phyloP scores from a whole-genome alignment of 2,113 vertebrate species.

The Gobio gobio region DNA sequence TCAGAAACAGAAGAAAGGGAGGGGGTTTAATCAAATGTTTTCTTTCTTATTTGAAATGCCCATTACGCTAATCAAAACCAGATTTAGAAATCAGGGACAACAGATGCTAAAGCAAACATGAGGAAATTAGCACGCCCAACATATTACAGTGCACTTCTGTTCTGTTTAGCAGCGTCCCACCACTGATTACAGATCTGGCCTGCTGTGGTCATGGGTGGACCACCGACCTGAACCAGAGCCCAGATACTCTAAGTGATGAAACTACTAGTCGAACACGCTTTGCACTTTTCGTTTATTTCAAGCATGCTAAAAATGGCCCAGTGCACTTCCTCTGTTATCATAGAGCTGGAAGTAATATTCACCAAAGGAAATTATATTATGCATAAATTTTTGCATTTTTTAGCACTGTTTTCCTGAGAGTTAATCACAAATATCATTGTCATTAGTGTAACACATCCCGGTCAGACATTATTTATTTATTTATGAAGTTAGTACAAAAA shows the following conservation, averaged over 20 bases:
- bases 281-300: neutral
- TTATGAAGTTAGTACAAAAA: neutral
- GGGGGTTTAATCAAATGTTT: constrained; percentile 42
- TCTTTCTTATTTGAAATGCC: constrained; percentile 36
- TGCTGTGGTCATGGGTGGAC: constrained; percentile 46
- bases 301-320: constrained; percentile 13
- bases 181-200: constrained; percentile 51
- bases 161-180: constrained; percentile 44
- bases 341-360: too few relatives aligned
- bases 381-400: neutral
- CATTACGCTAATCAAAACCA: constrained; percentile 53
- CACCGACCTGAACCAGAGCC: constrained; percentile 12
- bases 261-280: neutral
- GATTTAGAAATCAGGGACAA: constrained; percentile 45
- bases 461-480: neutral
- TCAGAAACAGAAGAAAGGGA: neutral
- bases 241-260: constrained; percentile 18
- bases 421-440: neutral
- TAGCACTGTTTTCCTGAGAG: too few relatives aligned
- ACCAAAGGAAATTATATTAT: too few relatives aligned
- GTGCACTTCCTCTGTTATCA: too few relatives aligned
- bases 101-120: constrained; percentile 46
- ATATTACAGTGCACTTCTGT: constrained; percentile 33
- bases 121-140: constrained; percentile 37
- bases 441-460: neutral